A percentile compares a stretch with the other conserved stretches of the same genome.
These are phyloP conservation scores for Dolichoris vasculosae DNA, from an alignment of 1,140 invertebrate genomes.

Conservation along the genomic window DNA sequence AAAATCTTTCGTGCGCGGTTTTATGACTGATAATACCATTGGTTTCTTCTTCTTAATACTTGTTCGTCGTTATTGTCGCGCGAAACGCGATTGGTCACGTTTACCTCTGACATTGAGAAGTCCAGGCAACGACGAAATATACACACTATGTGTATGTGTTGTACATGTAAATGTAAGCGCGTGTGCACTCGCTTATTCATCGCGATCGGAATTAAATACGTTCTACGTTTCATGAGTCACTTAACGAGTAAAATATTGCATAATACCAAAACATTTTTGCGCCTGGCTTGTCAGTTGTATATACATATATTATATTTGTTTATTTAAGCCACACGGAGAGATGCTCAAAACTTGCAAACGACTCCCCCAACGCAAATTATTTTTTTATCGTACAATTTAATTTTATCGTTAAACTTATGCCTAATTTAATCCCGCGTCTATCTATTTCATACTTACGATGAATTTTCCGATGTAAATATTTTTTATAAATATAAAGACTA, in stretches of 20 bases:
- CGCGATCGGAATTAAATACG: conserved; percentile 37
- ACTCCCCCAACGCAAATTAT: neutral
- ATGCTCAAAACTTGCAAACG: neutral
- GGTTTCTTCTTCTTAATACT: conserved; percentile 11
- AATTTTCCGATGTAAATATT: too few species aligned
- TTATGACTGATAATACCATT: neutral
- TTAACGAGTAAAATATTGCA: conserved; percentile 23
- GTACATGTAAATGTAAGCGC: neutral
- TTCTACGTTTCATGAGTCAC: neutral
- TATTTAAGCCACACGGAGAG: neutral
- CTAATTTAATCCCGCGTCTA: too few species aligned
- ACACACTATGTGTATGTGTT: too few species aligned
- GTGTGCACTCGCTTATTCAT: neutral
- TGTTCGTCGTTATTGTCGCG: conserved; percentile 15
- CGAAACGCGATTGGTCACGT: conserved; percentile 35
- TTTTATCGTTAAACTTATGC: too few species aligned
- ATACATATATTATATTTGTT: too few species aligned
- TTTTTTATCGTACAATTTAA: neutral
- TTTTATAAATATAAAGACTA: too few species aligned
- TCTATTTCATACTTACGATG: too few species aligned
- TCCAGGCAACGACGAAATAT: neutral
- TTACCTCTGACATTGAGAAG: conserved; percentile 49
- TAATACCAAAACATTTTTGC: conserved; percentile 31
- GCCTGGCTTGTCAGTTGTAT: neutral
- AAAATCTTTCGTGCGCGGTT: conserved; percentile 15